Conservation (phyloP, 2,113 vertebrate genomes). For the Heterotilapia buettikoferi region DNA sequence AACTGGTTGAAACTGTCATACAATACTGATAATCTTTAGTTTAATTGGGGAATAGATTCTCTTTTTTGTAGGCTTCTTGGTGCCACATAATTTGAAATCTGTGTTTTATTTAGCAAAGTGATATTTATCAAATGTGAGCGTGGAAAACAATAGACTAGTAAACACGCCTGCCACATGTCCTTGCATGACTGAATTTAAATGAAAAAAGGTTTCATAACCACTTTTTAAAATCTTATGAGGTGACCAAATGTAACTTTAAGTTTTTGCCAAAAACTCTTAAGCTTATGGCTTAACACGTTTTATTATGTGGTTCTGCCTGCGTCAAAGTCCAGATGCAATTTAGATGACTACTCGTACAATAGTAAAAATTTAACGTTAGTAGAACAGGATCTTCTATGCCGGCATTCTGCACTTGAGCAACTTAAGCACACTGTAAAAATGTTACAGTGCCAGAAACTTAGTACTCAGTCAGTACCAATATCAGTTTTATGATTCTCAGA, state of each 20-base stretch:
- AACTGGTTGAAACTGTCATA: not conserved
- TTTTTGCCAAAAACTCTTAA: not conserved
- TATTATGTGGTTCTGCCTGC: rapidly evolving
- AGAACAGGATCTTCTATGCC: rapidly evolving
- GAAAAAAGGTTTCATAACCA: not conserved
- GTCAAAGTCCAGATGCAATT: not conserved
- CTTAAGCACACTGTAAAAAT: not conserved
- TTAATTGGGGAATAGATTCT: not conserved
- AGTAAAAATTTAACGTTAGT: not conserved
- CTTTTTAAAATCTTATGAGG: rapidly evolving
- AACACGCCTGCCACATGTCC: rapidly evolving
- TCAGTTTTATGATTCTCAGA: rapidly evolving
- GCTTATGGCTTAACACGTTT: not conserved
- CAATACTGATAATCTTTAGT: not conserved
- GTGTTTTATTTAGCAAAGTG: not conserved
- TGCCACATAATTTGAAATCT: not conserved
- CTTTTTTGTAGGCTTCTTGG: not conserved
- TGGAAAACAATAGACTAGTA: not conserved
- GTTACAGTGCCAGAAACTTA: not conserved
- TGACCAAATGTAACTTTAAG: not conserved
- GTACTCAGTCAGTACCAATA: not conserved
- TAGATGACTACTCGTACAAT: not conserved
- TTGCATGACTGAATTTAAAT: not conserved
- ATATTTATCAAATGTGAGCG: not conserved
- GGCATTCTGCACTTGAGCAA: not conserved